phyloP scores from a whole-genome alignment of 2,797 vertebrate species.

The Syngnathus rostellatus region DNA sequence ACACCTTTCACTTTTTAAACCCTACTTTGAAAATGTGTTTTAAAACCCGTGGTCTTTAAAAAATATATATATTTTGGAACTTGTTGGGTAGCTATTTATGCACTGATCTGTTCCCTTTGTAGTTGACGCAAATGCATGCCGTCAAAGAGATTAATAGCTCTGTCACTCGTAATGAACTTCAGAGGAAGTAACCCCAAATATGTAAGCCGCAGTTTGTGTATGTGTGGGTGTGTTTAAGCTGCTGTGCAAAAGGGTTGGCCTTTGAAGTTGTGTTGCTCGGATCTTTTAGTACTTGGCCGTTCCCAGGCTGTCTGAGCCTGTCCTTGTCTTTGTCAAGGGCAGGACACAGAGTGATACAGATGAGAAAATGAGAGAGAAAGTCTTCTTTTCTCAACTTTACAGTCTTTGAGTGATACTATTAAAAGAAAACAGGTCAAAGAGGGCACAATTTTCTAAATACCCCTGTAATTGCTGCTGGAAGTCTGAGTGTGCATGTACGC shows the following conservation, averaged over 20 bases:
- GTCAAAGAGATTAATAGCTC: slow-evolving; percentile 51
- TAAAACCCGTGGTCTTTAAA: too few relatives aligned
- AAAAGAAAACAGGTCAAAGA: slow-evolving; percentile 20
- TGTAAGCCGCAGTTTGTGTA: slow-evolving; percentile 62
- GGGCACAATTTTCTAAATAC: slow-evolving; percentile 13
- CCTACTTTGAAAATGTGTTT: too few relatives aligned
- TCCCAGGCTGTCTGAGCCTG: slow-evolving; percentile 60
- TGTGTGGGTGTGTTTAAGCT: slow-evolving; percentile 64
- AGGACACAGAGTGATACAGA: slow-evolving; percentile 37
- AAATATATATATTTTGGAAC: slow-evolving; percentile 10
- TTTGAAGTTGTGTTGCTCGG: slow-evolving; percentile 60
- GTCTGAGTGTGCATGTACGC: slow-evolving; percentile 1
- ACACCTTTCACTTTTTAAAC: too few relatives aligned
- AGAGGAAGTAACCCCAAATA: slow-evolving; percentile 60
- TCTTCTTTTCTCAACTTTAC: slow-evolving; percentile 12
- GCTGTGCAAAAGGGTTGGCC: slow-evolving; percentile 55
- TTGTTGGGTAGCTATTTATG: slow-evolving; percentile 27
- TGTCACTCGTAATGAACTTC: slow-evolving; percentile 61
- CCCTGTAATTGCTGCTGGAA: slow-evolving; percentile 15
- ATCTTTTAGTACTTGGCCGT: slow-evolving; percentile 55
- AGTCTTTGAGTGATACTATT: slow-evolving; percentile 18
- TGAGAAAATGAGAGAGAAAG: slow-evolving; percentile 18
- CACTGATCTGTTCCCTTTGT: slow-evolving; percentile 36
- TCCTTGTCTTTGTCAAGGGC: slow-evolving; percentile 59
- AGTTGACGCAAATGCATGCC: slow-evolving; percentile 36